Conservation (phyloP, 2,113 vertebrate genomes). For the Lepisosteus oculatus region DNA sequence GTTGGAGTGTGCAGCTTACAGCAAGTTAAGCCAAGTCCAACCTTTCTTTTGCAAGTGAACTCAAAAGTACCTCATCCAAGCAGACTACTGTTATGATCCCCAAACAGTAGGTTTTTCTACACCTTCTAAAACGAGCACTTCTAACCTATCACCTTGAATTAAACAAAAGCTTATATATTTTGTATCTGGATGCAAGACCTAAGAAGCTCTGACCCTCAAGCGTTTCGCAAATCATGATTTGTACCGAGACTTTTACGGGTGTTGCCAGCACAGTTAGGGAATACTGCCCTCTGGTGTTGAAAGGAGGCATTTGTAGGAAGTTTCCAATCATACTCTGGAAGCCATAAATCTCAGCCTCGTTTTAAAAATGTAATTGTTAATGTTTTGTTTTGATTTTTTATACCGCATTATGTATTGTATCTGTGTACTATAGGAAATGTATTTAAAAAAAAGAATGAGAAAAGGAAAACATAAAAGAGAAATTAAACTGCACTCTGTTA, state of each 20-base stretch:
- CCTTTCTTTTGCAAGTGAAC: no score
- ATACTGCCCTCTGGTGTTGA: slow-evolving; percentile 59
- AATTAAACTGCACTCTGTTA: neutral
- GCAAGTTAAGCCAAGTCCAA: no score
- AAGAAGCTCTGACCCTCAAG: no score
- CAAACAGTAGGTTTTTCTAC: no score
- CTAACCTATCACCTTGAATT: no score
- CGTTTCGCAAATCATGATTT: no score
- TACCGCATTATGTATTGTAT: slow-evolving; percentile 52
- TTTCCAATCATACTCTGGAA: slow-evolving; percentile 31
- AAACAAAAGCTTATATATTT: no score
- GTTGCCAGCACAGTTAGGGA: slow-evolving; percentile 55
- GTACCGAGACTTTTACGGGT: neutral
- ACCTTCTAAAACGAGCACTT: no score
- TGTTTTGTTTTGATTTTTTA: slow-evolving; percentile 41
- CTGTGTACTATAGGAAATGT: slow-evolving; percentile 58
- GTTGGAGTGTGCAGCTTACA: no score
- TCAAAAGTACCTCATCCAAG: no score
- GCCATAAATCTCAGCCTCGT: slow-evolving; percentile 22
- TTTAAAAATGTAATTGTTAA: slow-evolving; percentile 20
- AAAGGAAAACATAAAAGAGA: slow-evolving; percentile 38
- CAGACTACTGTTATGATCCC: no score
- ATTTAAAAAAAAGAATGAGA: slow-evolving; percentile 54
- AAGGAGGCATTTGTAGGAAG: slow-evolving; percentile 30
- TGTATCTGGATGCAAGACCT: no score